phyloP scores from a whole-genome alignment of 2,113 vertebrate species.

The Artemisiospiza belli region DNA sequence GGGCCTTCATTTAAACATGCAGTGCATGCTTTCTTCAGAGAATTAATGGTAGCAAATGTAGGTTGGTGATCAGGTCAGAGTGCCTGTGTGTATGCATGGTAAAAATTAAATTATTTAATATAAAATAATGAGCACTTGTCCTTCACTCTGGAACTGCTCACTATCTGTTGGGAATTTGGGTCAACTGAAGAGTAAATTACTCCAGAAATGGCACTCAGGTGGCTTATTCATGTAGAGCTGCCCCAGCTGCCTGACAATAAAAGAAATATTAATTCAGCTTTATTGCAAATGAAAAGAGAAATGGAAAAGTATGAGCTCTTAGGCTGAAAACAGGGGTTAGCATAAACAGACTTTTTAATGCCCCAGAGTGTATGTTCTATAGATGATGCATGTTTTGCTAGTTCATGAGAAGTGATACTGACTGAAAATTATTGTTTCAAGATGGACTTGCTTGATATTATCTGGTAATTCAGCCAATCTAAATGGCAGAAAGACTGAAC shows the following conservation, averaged over 20 bases:
- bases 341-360: background rate
- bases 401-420: background rate
- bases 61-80: background rate
- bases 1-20: background rate
- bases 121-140: constrained; percentile 12
- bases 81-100: background rate
- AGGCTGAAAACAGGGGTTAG: background rate
- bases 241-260: constrained; percentile 13
- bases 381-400: background rate
- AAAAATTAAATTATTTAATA: constrained; percentile 3
- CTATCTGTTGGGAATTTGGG: background rate
- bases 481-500: background rate
- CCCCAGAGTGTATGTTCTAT: rapidly evolving
- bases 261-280: constrained; percentile 48
- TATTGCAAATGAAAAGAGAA: constrained; percentile 25
- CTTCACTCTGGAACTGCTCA: background rate
- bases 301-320: background rate
- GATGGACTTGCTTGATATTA: background rate
- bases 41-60: constrained; percentile 16
- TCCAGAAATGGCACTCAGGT: constrained; percentile 29
- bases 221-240: background rate
- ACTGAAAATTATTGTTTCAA: background rate
- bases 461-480: background rate
- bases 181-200: constrained; percentile 9
- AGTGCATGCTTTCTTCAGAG: background rate